Conservation (phyloP, 2,797 vertebrate genomes). For the Avahi laniger region DNA sequence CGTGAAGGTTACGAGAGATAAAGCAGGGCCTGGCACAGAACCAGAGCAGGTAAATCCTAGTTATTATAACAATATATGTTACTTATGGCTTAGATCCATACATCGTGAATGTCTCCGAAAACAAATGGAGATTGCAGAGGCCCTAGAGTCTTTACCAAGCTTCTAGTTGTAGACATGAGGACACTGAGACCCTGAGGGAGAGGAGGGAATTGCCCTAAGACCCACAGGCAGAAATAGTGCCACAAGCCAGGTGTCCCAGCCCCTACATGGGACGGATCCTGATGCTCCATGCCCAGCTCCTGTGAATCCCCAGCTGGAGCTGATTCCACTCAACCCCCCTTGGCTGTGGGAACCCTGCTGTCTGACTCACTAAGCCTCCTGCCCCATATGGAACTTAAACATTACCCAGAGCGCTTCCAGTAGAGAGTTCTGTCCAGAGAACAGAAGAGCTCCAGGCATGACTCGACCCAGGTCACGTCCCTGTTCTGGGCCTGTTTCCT, state of each 20-base stretch:
- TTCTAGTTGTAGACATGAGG: neutral
- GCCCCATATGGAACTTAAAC: neutral
- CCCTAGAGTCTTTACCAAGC: neutral
- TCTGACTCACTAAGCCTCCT: neutral
- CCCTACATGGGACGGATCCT: neutral
- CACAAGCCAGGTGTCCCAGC: neutral
- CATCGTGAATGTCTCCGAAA: neutral
- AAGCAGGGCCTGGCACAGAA: neutral
- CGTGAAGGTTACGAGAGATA: neutral
- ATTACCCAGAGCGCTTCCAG: neutral
- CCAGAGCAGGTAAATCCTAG: neutral
- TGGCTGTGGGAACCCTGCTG: neutral
- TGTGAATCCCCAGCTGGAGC: neutral
- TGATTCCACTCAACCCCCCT: neutral
- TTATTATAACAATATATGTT: neutral
- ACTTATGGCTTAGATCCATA: constrained; percentile 45
- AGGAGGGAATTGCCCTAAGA: neutral
- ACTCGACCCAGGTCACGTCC: neutral
- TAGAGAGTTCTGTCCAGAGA: neutral
- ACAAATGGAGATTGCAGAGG: neutral
- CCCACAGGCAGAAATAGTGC: neutral
- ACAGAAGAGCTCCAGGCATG: neutral
- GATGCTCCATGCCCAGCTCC: neutral
- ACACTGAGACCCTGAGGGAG: neutral
- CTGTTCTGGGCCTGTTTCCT: neutral